Evolutionary conservation across 2,113 vertebrate genomes (phyloP).

Genomic region (Alligator mississippiensis): DNA sequence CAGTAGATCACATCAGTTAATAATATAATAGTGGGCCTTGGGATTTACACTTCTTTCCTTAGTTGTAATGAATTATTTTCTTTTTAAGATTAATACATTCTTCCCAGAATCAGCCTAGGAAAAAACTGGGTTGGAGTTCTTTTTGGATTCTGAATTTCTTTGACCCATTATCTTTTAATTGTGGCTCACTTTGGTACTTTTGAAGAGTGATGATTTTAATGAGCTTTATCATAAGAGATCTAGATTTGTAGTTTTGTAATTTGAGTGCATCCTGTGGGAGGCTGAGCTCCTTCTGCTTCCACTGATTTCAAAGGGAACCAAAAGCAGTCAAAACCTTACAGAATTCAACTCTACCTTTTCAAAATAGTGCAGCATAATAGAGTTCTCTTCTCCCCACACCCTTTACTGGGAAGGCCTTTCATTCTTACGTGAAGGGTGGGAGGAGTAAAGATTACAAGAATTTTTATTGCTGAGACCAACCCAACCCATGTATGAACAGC

Average conservation of each 20-base stretch:
- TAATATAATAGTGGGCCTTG: not conserved
- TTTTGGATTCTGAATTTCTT: constrained; percentile 26
- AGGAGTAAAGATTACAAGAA: constrained; percentile 11
- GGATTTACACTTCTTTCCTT: not conserved
- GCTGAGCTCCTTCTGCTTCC: not conserved
- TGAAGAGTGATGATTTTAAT: constrained; percentile 41
- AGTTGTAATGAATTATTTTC: constrained; percentile 43
- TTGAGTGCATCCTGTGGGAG: constrained; percentile 26
- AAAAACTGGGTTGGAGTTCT: not conserved
- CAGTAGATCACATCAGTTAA: constrained; percentile 19
- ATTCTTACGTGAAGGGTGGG: not conserved
- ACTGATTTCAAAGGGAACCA: not conserved
- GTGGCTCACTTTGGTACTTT: constrained; percentile 29
- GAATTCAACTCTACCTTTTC: constrained; percentile 16
- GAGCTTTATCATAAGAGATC: constrained; percentile 35
- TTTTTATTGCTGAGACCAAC: constrained; percentile 47
- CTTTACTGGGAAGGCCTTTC: constrained; percentile 6
- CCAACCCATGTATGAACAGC: constrained; percentile 33
- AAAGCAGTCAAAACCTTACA: constrained; percentile 16
- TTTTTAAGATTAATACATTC: constrained; percentile 48
- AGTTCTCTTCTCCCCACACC: not conserved
- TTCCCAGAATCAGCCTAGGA: not conserved
- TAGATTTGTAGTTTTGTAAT: constrained; percentile 29
- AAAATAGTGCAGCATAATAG: not conserved
- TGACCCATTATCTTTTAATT: constrained; percentile 60